Evolutionary conservation across 2,113 vertebrate species (phyloP), one percentile per base, ranked within the genome.

Genomic region (Scartelaos histophorus): DNA sequence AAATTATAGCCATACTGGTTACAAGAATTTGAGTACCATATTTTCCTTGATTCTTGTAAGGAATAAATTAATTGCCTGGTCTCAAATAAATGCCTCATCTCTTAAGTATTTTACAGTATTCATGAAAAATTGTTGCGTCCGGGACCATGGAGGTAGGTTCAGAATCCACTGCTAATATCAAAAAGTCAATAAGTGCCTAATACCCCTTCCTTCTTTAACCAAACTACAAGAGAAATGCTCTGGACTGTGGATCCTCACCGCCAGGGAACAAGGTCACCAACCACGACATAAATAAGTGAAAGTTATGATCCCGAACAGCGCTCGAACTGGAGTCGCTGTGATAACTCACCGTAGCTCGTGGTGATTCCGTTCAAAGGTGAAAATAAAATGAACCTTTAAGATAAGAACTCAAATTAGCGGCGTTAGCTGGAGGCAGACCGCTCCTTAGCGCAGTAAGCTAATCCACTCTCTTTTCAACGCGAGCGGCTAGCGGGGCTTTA

Each of bases 361-460:
- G 69, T 62, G 74, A 76, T 67, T 72, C 64, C 24, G 35, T 78
- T 25, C 21, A 47, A 66, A 29, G 53, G n/a, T 57, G 58, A 72
- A 88, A 75, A 80, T 70, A 60, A 73, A 78, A 85, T 56, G 73
- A 76, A 73, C 29, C 49, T 80, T 67, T 60, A 9, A 72, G 83
- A 87, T 89, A 83, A 81, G 56, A 82, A 67, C 75, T 79, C 53
- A 71, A 85, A 87, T 85, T 73, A 77, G 76, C 54, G 49, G 54
- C 53, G 71, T 80, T 66, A 60, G 61, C 80, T 7, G 1, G 57
- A 54, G 78, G 76, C 66, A 53, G 57, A 66, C 71, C 29, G 66
- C 73, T 82, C 66, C 78, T 71, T 29, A 73, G 66, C 60, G 46
- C 78, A 82, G 66, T 69, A 82, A 75, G 67, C 76, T 74, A 85